Conservation (phyloP, 37 sponge, comb jelly and placozoan genomes). For the Mnemiopsis leidyi region DNA sequence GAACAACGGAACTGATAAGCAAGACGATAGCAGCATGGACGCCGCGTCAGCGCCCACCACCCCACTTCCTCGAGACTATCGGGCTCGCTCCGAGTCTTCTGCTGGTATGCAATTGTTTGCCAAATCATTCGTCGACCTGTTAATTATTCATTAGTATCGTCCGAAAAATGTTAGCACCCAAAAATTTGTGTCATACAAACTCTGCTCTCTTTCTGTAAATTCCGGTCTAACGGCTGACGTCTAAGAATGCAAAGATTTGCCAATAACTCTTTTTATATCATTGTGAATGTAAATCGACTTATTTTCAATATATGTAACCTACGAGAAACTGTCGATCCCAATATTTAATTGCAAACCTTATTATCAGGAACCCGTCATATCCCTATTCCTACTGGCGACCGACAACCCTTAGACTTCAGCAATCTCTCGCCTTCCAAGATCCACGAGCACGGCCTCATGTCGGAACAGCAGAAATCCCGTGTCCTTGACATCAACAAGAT, state of each 20-base stretch:
- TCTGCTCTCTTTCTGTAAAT: too few species aligned
- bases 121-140: not conserved
- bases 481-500: slow-evolving; percentile 60
- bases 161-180: not conserved
- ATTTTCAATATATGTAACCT: too few species aligned
- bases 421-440: slow-evolving; percentile 34
- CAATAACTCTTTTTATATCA: too few species aligned
- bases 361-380: slow-evolving; percentile 26
- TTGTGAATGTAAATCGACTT: too few species aligned
- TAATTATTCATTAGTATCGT: not conserved
- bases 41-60: not conserved
- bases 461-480: slow-evolving; percentile 14
- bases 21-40: slow-evolving; percentile 35
- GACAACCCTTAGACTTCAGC: slow-evolving; percentile 1
- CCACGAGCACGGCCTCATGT: not conserved
- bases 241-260: too few species aligned
- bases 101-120: not conserved
- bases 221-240: too few species aligned
- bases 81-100: slow-evolving; percentile 18
- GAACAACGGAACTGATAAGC: slow-evolving; percentile 6
- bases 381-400: not conserved
- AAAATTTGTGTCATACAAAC: too few species aligned
- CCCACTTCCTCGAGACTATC: not conserved
- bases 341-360: too few species aligned
- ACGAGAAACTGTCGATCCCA: too few species aligned